Conservation (phyloP, 2,113 vertebrate genomes). For the Rhizomys pruinosus region DNA sequence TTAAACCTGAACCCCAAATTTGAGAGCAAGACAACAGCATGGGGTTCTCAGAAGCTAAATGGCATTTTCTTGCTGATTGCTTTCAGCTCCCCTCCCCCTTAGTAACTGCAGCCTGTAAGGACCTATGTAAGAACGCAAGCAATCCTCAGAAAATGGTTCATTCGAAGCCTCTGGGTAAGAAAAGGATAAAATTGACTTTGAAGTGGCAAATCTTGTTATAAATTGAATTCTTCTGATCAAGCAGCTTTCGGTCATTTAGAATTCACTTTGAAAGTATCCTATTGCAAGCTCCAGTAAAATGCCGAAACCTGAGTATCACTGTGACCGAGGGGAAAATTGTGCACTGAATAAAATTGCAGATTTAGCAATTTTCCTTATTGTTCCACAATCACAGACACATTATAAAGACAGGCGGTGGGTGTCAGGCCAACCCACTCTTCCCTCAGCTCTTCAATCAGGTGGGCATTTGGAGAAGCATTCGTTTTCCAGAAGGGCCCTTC, state of each 20-base stretch:
- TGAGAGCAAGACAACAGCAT: not conserved
- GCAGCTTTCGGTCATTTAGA: slow-evolving; percentile 81
- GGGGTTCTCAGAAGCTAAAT: not conserved
- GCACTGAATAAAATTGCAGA: slow-evolving; percentile 73
- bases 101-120: slow-evolving; percentile 5
- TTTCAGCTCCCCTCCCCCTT: not conserved
- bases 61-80: not conserved
- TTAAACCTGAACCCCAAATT: not conserved
- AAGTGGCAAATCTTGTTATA: slow-evolving; percentile 80
- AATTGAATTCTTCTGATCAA: slow-evolving; percentile 77
- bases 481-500: not conserved
- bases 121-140: not conserved
- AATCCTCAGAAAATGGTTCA: slow-evolving; percentile 61
- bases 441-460: not conserved
- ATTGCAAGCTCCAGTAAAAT: slow-evolving; percentile 80
- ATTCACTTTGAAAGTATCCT: slow-evolving; percentile 81
- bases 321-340: slow-evolving; percentile 74
- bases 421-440: not conserved
- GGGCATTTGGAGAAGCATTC: not conserved
- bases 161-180: slow-evolving; percentile 39
- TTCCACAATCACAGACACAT: slow-evolving; percentile 78
- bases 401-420: slow-evolving; percentile 69
- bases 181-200: slow-evolving; percentile 73
- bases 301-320: slow-evolving; percentile 76
- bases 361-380: slow-evolving; percentile 78